Base-by-base conservation (phyloP, 2,113 vertebrate species). In the Tiliqua scincoides region DNA sequence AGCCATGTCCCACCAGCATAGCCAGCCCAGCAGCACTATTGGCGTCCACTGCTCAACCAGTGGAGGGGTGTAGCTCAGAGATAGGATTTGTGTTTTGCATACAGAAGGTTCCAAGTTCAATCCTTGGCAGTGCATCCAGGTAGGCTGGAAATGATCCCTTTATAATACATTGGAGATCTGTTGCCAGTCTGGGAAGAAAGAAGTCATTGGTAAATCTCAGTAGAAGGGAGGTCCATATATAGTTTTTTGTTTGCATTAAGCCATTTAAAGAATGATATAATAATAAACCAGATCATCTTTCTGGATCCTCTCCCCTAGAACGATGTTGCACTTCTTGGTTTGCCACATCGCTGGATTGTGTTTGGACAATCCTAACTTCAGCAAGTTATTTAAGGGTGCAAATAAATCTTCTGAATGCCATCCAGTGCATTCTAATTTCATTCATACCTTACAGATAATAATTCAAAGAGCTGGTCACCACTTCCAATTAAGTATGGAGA, bases 401-500 rank as follows among this genome's bases (percentile, higher is more conserved):
- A 88, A 92, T 85, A 91, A 91, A 80, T 88, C 93, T 95, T 93
- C 83, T 40, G 87, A 93, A 91, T 93, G 93, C 89, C 87, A 88
- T 86, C 88, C 92, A 91, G 94, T 96, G 97, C 97, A 98, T 98
- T 97, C 96, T 97, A 97, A 97, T 98, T 97, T 97, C 96, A 97
- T 96, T 97, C 97, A 98, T 98, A 97, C 96, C 96, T 96, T 95
- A 87, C 95, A 97, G 96, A 97, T 97, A 96, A 97, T 96, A 97
- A 98, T 98, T 98, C 98, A 97, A 98, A 97, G 96, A 97, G 96
- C 96, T 96, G 96, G 97, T 95, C 94, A 94, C 94, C 90, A 95
- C 89, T 96, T 97, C 96, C 97, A 98, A 97, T 98, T 98, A 98
- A 97, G 96, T 96, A 96, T 96, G 96, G 96, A 96, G 95, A 97